Conservation (phyloP, 1,140 invertebrate species). For the Saxidomus purpurata region DNA sequence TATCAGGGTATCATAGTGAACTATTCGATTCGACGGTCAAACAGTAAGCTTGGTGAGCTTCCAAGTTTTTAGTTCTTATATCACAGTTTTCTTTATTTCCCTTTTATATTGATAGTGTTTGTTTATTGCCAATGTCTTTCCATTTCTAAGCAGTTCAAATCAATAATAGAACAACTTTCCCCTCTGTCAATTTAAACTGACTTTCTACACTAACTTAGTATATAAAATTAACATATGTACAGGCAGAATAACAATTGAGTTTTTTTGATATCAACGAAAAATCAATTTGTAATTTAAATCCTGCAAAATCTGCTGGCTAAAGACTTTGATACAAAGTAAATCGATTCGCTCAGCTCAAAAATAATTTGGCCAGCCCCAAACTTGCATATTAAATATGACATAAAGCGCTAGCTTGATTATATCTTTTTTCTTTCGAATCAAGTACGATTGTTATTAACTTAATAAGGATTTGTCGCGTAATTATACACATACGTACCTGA, state of each 20-base stretch:
- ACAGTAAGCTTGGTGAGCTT: background rate
- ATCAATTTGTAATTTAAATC: conserved; percentile 4
- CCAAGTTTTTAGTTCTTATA: conserved; percentile 13
- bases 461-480: background rate
- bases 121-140: conserved; percentile 12
- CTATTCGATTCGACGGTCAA: conserved; percentile 4
- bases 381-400: background rate
- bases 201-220: background rate
- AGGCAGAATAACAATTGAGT: background rate
- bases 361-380: background rate
- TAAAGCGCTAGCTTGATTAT: background rate
- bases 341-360: background rate
- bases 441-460: conserved; percentile 4
- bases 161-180: background rate
- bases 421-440: background rate
- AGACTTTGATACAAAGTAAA: background rate
- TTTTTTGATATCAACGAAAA: conserved; percentile 7
- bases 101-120: background rate
- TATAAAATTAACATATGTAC: conserved; percentile 17
- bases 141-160: conserved; percentile 2
- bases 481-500: background rate
- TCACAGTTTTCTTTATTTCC: conserved; percentile 27
- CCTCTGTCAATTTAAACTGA: background rate
- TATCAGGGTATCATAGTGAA: background rate
- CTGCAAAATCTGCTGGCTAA: background rate